Evolutionary conservation across 2,113 vertebrate species (phyloP).

Genomic region (Phylloscopus trochiloides): DNA sequence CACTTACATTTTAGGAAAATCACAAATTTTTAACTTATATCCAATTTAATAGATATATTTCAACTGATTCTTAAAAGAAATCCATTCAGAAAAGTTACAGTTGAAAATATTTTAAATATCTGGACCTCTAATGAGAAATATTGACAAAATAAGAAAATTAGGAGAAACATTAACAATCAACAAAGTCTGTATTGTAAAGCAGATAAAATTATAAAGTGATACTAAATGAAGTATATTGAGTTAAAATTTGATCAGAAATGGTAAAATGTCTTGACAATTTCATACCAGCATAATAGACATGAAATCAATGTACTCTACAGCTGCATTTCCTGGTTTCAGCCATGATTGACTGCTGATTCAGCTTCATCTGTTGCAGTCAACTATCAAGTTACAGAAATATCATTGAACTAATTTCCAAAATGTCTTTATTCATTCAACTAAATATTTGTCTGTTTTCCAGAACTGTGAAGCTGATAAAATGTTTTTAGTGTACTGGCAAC

Average conservation of each 20-base stretch:
- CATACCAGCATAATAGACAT: neutral
- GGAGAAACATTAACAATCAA: neutral
- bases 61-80: neutral
- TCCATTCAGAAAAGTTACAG: neutral
- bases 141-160: neutral
- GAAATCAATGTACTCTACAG: neutral
- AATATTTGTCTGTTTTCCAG: neutral
- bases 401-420: constrained; percentile 13
- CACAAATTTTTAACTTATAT: neutral
- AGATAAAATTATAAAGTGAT: neutral
- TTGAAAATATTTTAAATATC: neutral
- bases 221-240: neutral
- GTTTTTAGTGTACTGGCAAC: neutral
- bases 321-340: neutral
- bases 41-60: neutral
- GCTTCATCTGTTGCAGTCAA: neutral
- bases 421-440: neutral
- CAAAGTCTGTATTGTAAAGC: neutral
- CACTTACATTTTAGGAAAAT: neutral
- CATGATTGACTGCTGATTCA: constrained; percentile 7
- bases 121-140: neutral
- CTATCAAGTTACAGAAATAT: constrained; percentile 26
- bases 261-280: neutral
- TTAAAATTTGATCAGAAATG: neutral
- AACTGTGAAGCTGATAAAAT: neutral